Conservation (phyloP, 2,113 vertebrate genomes). For the Brienomyrus longianalis region DNA sequence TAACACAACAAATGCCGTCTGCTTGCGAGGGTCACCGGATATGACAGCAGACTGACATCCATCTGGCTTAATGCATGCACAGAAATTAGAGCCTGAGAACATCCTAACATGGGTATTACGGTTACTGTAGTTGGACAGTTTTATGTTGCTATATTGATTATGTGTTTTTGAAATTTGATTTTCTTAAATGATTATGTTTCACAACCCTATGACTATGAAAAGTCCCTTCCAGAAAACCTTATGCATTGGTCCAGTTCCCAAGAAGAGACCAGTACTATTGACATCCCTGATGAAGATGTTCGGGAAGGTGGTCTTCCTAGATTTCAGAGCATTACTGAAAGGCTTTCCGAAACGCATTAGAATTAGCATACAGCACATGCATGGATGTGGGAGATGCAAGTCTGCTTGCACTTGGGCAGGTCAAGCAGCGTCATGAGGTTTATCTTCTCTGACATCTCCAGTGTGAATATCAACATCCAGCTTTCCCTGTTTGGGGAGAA, state of each 20-base stretch:
- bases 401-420: not conserved
- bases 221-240: not conserved
- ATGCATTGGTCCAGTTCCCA: not conserved
- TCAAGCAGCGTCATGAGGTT: not conserved
- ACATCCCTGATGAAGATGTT: not conserved
- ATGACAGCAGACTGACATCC: not conserved
- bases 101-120: not conserved
- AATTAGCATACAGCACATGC: not conserved
- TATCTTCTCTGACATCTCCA: not conserved
- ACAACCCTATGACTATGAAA: not conserved
- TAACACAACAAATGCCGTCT: not conserved
- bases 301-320: not conserved
- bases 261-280: not conserved
- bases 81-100: not conserved
- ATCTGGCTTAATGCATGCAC: not conserved
- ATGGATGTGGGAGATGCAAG: not conserved
- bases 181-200: not conserved
- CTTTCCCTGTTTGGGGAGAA: not conserved
- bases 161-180: not conserved
- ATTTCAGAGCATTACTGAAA: not conserved
- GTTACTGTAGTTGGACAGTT: not conserved
- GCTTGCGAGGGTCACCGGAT: not conserved
- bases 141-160: not conserved
- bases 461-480: not conserved
- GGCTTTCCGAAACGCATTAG: not conserved